Base-by-base conservation (phyloP, 2,797 vertebrate species). In the Nyctibius grandis region DNA sequence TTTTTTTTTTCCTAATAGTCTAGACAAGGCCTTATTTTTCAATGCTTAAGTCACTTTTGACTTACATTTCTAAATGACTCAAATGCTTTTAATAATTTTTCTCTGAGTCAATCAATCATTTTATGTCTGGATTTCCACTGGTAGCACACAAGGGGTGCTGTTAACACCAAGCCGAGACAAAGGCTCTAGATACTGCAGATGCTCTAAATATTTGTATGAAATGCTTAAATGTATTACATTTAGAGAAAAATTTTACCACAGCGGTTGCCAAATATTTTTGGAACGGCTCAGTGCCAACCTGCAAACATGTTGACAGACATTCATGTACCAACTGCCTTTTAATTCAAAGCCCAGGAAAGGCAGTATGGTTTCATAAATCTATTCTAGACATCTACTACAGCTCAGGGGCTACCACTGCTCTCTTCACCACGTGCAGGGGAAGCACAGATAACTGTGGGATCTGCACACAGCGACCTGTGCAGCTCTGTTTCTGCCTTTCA, bases 61-160 rank as follows among this genome's bases (percentile, higher is more conserved):
- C 59, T 92, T 79, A 42, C 18, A 89, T 56, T 60, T 88, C 51
- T 70, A 79, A 92, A 88, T 70, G 9, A 83, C 12, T 70, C 16
- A 53, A 44, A 48, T n/a, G 9, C 10, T 47, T 89, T 83, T 63
- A 61, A 47, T 73, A 22, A 67, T 63, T 88, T 85, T 59, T 54
- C 42, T 82, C 33, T 20, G 22, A 74, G 21, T 45, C 36, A 89
- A 34, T 50, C 73, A 84, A 76, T 67, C 4, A 48, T 57, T 88
- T 88, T 50, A 47, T 42, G 33, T 57, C 63, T 93, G 19, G 1
- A 76, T 96, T 92, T 89, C 56, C 21, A 68, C 23, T 8, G 15
- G 44, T n/a, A 82, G 21, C 22, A 57, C 33, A 38, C 7, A 76
- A 53, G 19, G 25, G 38, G 7, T 13, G 12, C 47, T 44, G 67